Conservation (phyloP, 2,888 invertebrate species). For the Papilio demoleus region DNA sequence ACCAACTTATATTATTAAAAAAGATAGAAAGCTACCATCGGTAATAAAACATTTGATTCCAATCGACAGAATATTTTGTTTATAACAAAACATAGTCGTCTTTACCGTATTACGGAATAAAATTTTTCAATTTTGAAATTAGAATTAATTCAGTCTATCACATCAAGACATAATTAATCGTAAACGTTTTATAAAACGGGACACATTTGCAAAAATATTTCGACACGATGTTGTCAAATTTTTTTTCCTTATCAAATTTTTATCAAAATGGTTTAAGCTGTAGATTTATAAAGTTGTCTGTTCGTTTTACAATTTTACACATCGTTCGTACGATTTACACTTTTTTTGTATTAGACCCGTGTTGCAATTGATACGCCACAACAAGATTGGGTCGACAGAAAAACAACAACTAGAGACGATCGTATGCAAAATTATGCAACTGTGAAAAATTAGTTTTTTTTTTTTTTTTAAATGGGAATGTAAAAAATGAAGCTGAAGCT, state of each 20-base stretch:
- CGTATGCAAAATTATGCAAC: not conserved
- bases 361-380: constrained; percentile 15
- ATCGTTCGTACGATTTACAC: not conserved
- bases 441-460: not conserved
- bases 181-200: not conserved
- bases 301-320: constrained; percentile 13
- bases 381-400: constrained; percentile 13
- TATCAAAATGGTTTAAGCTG: not conserved
- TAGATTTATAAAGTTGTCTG: constrained; percentile 16
- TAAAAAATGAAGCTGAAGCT: too few species aligned
- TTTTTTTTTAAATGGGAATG: not conserved
- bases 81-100: too few species aligned
- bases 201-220: constrained; percentile 26
- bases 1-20: too few species aligned
- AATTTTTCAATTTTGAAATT: not conserved
- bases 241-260: constrained; percentile 8
- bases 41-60: too few species aligned
- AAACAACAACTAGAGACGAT: not conserved
- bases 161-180: not conserved
- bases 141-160: not conserved
- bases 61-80: too few species aligned
- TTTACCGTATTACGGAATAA: not conserved
- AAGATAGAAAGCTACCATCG: too few species aligned
- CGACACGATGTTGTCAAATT: constrained; percentile 9
- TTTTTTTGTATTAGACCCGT: constrained; percentile 22